phyloP scores from a whole-genome alignment of 2,113 vertebrate genomes.

The Noturus placidus region DNA sequence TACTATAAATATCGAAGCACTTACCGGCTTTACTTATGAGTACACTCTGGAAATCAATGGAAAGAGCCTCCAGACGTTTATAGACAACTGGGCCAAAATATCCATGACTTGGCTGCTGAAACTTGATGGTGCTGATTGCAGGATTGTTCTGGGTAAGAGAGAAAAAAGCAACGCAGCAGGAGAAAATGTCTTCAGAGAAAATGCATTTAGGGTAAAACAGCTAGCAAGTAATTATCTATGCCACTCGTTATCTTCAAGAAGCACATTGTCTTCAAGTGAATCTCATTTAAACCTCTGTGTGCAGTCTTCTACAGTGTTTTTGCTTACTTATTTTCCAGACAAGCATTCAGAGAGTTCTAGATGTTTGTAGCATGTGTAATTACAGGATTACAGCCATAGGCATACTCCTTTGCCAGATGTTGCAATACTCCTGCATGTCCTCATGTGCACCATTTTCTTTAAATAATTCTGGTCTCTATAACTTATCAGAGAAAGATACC shows the following conservation, averaged over 20 bases:
- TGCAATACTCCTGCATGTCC: conserved; percentile 1
- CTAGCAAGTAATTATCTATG: not conserved
- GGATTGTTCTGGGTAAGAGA: conserved; percentile 88
- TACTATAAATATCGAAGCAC: conserved; percentile 86
- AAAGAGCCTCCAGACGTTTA: conserved; percentile 87
- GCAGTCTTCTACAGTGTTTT: not conserved
- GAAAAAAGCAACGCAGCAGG: not conserved
- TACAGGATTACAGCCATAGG: not conserved
- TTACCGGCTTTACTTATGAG: conserved; percentile 88
- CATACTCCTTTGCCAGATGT: not conserved
- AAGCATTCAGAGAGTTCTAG: not conserved
- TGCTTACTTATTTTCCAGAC: not conserved
- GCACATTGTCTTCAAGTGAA: not conserved
- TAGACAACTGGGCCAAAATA: conserved; percentile 81
- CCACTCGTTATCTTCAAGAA: not conserved
- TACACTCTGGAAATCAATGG: conserved; percentile 90
- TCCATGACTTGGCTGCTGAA: conserved; percentile 85
- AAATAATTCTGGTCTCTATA: not conserved
- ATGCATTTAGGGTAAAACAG: not conserved
- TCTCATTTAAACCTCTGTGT: not conserved
- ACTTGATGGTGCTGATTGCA: conserved; percentile 79
- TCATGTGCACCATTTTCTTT: conserved; percentile 1
- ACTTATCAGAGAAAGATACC: conserved; percentile 88
- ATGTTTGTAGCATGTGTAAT: not conserved
- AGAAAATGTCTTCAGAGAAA: not conserved